phyloP scores from a whole-genome alignment of 2,113 vertebrate genomes.

The Alligator mississippiensis region DNA sequence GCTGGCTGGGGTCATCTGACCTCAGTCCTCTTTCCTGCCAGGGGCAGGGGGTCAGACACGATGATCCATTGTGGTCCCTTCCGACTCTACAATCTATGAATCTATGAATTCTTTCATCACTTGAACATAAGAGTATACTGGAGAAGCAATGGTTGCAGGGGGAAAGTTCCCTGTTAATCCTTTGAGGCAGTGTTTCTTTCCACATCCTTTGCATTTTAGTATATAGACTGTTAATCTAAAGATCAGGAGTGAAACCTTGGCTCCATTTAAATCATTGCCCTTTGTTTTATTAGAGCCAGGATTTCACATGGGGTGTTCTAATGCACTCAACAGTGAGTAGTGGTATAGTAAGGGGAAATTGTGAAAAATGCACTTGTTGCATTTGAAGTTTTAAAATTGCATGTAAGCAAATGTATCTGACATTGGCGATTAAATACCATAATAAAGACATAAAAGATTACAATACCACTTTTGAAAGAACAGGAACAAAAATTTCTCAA shows the following conservation, averaged over 20 bases:
- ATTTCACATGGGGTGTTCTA: background rate
- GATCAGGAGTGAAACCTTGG: background rate
- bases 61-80: no score
- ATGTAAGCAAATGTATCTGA: conserved; percentile 21
- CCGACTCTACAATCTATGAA: no score
- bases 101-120: background rate
- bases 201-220: background rate
- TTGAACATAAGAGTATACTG: background rate
- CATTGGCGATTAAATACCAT: conserved; percentile 2
- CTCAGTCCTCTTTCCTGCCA: no score
- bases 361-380: background rate
- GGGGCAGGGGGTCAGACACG: no score
- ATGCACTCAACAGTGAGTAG: background rate
- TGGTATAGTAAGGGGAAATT: background rate
- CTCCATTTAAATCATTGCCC: conserved; percentile 10
- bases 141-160: background rate
- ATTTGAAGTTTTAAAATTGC: background rate
- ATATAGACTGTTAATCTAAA: background rate
- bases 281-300: background rate
- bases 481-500: conserved; percentile 7
- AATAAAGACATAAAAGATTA: conserved; percentile 26
- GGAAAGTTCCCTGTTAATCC: background rate
- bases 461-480: conserved; percentile 13
- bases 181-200: background rate
- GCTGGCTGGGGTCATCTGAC: no score